Base-by-base conservation (phyloP, 2,888 invertebrate species). In the Drosophila affinis region DNA sequence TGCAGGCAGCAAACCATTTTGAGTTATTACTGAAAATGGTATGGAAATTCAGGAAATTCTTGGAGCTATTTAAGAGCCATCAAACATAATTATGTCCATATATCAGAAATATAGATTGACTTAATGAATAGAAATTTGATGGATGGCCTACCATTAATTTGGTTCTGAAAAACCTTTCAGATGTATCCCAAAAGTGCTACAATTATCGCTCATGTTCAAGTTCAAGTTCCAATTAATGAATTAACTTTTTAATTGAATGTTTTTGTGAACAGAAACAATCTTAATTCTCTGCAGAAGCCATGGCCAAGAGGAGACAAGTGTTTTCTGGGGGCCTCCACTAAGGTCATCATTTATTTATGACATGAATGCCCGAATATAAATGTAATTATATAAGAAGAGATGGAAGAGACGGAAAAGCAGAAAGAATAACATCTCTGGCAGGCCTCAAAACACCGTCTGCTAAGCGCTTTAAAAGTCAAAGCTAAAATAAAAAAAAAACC, bases 281-380 rank as follows among this genome's bases (percentile, higher is more conserved):
- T 61, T 6, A 53, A 44, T 56, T 52, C 44, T 65, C 53, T 55
- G 55, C 45, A 52, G 17, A 17, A 47, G 56, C 49, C 34, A 49
- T 27, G 55, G 44, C 77, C 81, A 79, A 76, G 77, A 24, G 1
- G 24, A 85, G 82, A 55, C 69, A 62, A 55, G 60, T 62, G 57
- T 54, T 14, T 44, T 60, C 56, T 21, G 21, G 72, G 52, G 52
- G 55, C 49, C 72, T 64, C 69, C 51, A 46, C 63, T 73, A 77
- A 77, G 88, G 79, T 81, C 88, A 87, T 77, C 81, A 77, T 87
- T 85, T 88, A 88, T 88, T 85, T 85, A 87, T 88, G 88, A 81
- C 88, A 81, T 78, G 87, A 87, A 73, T 75, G 77, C 67, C 76
- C 75, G 58, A 81, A 88, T 79, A 76, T 65, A 74, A 77, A 87